Evolutionary conservation across 2,797 vertebrate species (phyloP).

Genomic region (Phoeniculus purpureus): DNA sequence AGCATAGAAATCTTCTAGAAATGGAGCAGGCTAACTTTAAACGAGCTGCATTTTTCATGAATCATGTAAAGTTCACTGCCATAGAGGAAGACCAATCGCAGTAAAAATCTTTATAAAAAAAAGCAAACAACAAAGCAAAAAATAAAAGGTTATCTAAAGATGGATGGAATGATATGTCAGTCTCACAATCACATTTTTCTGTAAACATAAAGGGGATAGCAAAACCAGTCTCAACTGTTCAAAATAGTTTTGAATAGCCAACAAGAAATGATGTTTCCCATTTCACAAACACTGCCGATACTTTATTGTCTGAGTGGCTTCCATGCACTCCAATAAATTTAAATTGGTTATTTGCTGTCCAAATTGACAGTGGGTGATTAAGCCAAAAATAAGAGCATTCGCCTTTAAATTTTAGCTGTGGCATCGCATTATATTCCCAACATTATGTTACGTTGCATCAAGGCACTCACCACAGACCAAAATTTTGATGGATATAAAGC

Average conservation of each 20-base stretch:
- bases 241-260: slow-evolving; percentile 67
- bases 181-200: slow-evolving; percentile 54
- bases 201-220: slow-evolving; percentile 54
- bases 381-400: slow-evolving; percentile 74
- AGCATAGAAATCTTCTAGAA: slow-evolving; percentile 72
- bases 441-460: slow-evolving; percentile 63
- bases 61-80: slow-evolving; percentile 72
- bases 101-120: slow-evolving; percentile 42
- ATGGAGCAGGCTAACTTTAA: slow-evolving; percentile 74
- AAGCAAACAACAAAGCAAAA: not conserved
- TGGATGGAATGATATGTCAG: slow-evolving; percentile 15
- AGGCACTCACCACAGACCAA: slow-evolving; percentile 70
- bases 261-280: slow-evolving; percentile 70
- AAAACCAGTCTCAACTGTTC: slow-evolving; percentile 59
- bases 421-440: slow-evolving; percentile 52
- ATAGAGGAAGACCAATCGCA: slow-evolving; percentile 42
- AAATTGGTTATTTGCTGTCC: slow-evolving; percentile 75
- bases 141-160: not conserved
- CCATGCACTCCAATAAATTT: slow-evolving; percentile 75
- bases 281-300: slow-evolving; percentile 58
- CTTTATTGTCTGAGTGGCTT: slow-evolving; percentile 75
- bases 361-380: slow-evolving; percentile 73
- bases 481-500: slow-evolving; percentile 77
- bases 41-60: slow-evolving; percentile 70
- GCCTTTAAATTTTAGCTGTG: slow-evolving; percentile 77